Evolutionary conservation across 2,888 invertebrate species (phyloP).

Genomic region (Hymenopus coronatus): DNA sequence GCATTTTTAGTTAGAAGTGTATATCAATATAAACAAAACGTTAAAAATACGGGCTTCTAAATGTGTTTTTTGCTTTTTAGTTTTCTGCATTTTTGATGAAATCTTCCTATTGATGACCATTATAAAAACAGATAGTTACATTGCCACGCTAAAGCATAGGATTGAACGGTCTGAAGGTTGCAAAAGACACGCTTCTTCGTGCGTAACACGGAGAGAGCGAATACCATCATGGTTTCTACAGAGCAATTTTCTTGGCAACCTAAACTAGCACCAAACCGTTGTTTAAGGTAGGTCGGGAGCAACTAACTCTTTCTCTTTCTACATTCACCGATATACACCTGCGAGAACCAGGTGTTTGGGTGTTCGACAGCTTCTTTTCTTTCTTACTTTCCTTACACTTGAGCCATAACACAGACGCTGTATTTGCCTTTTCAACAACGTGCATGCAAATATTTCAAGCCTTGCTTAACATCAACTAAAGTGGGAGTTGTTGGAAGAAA

Average conservation of each 20-base stretch:
- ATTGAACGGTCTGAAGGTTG: no score
- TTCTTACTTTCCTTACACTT: background rate
- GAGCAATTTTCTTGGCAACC: background rate
- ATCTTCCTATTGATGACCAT: no score
- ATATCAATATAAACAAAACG: no score
- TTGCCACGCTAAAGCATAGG: no score
- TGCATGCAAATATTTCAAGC: background rate
- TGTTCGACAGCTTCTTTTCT: background rate
- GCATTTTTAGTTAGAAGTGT: no score
- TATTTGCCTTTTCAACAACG: background rate
- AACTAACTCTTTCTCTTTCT: background rate
- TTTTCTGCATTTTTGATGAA: no score
- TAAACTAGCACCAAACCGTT: background rate
- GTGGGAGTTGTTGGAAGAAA: background rate
- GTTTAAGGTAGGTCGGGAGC: background rate
- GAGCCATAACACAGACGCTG: background rate
- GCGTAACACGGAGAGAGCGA: no score
- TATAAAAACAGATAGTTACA: no score
- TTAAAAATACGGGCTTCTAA: no score
- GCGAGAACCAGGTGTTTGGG: background rate
- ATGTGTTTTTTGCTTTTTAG: no score
- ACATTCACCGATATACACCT: background rate
- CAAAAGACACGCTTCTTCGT: no score
- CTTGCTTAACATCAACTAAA: background rate
- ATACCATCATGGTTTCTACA: background rate